A percentile compares a stretch with the other conserved stretches of the same genome.
phyloP scores from a whole-genome alignment of 2,888 invertebrate genomes.

The Melanchra persicariae region DNA sequence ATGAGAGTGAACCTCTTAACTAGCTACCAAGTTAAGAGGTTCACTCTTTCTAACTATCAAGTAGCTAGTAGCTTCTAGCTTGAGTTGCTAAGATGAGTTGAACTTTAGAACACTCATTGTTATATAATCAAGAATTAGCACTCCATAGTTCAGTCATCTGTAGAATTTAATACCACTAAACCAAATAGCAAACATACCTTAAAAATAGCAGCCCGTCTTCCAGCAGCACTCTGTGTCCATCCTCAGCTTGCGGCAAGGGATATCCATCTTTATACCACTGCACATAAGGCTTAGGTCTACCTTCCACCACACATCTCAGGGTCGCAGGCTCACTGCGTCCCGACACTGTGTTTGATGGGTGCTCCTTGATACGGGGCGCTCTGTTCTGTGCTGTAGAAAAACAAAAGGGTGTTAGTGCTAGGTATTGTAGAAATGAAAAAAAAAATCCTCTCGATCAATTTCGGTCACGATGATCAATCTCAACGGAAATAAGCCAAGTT shows the following conservation, averaged over 20 bases:
- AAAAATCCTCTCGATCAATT: too few relatives aligned
- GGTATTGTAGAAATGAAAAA: too few relatives aligned
- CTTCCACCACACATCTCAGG: slow-evolving; percentile 99
- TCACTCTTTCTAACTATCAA: too few relatives aligned
- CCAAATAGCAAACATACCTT: slow-evolving; percentile 78
- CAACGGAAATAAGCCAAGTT: too few relatives aligned
- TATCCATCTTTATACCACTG: slow-evolving; percentile 98
- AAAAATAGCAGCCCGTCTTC: slow-evolving; percentile 98
- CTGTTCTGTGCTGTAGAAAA: slow-evolving; percentile 94
- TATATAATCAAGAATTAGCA: not conserved
- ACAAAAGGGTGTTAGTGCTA: slow-evolving; percentile 8
- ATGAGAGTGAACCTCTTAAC: too few relatives aligned
- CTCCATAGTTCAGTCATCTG: not conserved
- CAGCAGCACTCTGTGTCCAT: slow-evolving; percentile 97
- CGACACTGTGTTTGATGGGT: slow-evolving; percentile 98
- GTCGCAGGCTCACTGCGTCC: slow-evolving; percentile 99
- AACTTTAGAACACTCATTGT: too few relatives aligned
- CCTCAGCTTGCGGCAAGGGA: slow-evolving; percentile 94
- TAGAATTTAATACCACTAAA: too few relatives aligned
- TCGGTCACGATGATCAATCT: too few relatives aligned
- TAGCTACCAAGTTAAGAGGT: too few relatives aligned
- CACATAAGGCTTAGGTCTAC: slow-evolving; percentile 96
- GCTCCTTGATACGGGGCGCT: slow-evolving; percentile 98
- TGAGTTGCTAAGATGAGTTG: too few relatives aligned
- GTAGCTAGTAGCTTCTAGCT: too few relatives aligned